Base-by-base conservation (phyloP, 1,140 invertebrate species). In the Aphaenogaster ashmeadi region DNA sequence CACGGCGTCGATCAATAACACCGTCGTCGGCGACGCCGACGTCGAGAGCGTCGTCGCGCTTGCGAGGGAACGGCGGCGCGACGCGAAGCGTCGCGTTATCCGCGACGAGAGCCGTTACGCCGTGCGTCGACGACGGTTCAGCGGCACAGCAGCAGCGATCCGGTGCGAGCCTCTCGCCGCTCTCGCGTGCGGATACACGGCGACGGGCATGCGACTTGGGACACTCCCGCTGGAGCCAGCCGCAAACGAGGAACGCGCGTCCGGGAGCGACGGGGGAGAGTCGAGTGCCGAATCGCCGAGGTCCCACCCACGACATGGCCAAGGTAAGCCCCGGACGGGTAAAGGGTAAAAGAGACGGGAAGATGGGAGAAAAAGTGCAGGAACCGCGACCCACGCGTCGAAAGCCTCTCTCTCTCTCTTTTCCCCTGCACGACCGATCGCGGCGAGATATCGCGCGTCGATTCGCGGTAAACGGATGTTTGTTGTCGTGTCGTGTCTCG, bases 1-100 rank as follows among this genome's bases (percentile, higher is more conserved):
- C 85, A 60, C 79, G 80, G 88, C 90, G 88, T 71, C 90, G 90
- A 91, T 91, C 90, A 91, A 91, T 91, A 91, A 88, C 90, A 87
- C 86, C 38, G 90, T 71, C 87, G 90, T 52, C 88, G 88, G 71
- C 87, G 87, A 87, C 89, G 89, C 84, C 89, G 90, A 47, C 90
- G 75, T 87, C 89, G 87, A 86, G 78, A 86, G 84, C 89, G 90
- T 87, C 80, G 90, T 90, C 86, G 87, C 79, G 89, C 72, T 64
- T 71, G 79, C 89, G 60, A 90, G 74, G 60, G 88, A 91, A 84
- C 90, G 87, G 83, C 79, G 87, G 88, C 72, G 90, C 81, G 89
- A 86, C 86, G 77, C 69, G 41, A 84, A 54, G 83, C 75, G 84
- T 78, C 50, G 77, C 81, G 72, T 81, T 50, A 71, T 67, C 87